Evolutionary conservation across 1,140 invertebrate species (phyloP).

Genomic region (Drosophila littoralis): DNA sequence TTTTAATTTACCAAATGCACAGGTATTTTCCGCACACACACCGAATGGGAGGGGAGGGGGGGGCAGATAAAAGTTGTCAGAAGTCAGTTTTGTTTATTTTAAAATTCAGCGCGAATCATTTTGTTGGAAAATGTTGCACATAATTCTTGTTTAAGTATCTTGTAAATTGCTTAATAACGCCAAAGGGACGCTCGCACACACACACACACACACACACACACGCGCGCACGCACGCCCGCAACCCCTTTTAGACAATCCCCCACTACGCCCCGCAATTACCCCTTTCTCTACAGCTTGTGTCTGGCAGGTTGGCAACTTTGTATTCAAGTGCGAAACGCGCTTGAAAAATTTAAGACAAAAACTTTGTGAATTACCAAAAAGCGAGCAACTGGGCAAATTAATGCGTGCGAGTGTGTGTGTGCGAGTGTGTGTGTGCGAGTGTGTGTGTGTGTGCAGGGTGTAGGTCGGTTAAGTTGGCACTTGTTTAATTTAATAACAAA

Average conservation of each 20-base stretch:
- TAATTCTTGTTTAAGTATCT: slow-evolving; percentile 84
- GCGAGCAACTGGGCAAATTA: slow-evolving; percentile 67
- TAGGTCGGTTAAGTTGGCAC: slow-evolving; percentile 41
- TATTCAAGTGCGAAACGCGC: slow-evolving; percentile 73
- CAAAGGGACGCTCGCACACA: slow-evolving; percentile 64
- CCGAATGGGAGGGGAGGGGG: background rate
- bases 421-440: slow-evolving; percentile 1
- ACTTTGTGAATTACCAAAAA: slow-evolving; percentile 45
- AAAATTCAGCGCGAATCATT: slow-evolving; percentile 82
- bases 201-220: slow-evolving; percentile 35
- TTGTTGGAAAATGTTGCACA: slow-evolving; percentile 83
- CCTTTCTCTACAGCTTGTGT: slow-evolving; percentile 23
- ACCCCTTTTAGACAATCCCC: background rate
- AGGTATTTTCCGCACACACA: slow-evolving; percentile 23
- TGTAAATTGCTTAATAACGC: slow-evolving; percentile 84
- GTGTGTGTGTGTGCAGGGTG: slow-evolving; percentile 2
- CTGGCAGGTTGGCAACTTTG: slow-evolving; percentile 62
- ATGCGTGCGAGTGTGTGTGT: slow-evolving; percentile 27
- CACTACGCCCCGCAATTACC: slow-evolving; percentile 50
- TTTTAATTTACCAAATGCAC: slow-evolving; percentile 57
- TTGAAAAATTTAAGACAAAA: slow-evolving; percentile 70
- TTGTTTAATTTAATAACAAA: slow-evolving; percentile 81
- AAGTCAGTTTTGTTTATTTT: slow-evolving; percentile 81
- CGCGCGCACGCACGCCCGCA: slow-evolving; percentile 25
- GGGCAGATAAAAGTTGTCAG: slow-evolving; percentile 55